Base-by-base conservation (phyloP, 2,888 invertebrate species). In the Ectemnius lituratus region DNA sequence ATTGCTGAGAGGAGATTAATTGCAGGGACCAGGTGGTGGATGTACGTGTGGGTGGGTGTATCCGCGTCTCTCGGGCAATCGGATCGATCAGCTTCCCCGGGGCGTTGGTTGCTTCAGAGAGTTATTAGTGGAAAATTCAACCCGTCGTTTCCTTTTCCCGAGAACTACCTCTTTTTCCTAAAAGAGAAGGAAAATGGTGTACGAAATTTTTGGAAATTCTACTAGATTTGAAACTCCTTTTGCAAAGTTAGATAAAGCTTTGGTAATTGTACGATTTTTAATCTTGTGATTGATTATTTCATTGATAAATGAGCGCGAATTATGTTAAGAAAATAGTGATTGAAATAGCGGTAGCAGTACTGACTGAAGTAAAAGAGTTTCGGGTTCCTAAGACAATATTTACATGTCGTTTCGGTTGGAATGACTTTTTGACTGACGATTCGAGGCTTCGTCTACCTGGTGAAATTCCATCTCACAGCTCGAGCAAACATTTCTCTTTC, bases 1-100 rank as follows among this genome's bases (percentile, higher is more conserved):
- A 85, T 85, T 79, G 83, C 81, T 65, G 78, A 76, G 73, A 80
- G 77, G 67, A 76, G 84, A 83, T 85, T 83, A 83, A 85, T 85
- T 81, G 79, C 79, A 65, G 70, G 65, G 74, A 63, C 68, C 72
- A 74, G 73, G 74, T 72, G 73, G 80, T 75, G 73, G 71, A 78
- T 79, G 74, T 74, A 73, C 74, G 78, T 77, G 79, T 68, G 78
- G 70, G 66, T 76, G 74, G 37, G 37, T 79, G 52, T 79, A 74
- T 70, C 76, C 62, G 63, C 76, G 58, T 79, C 78, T 74, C 71
- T 74, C 74, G 76, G 66, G 79, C 76, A 72, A 79, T 80, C 79
- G 76, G 76, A 79, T 80, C 80, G 80, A 79, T 79, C 79, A 76
- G 62, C 69, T 73, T 16, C 52, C 52, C 52, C 52, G 79, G 78